phyloP scores from a whole-genome alignment of 2,113 vertebrate genomes.

The Ammospiza caudacuta region DNA sequence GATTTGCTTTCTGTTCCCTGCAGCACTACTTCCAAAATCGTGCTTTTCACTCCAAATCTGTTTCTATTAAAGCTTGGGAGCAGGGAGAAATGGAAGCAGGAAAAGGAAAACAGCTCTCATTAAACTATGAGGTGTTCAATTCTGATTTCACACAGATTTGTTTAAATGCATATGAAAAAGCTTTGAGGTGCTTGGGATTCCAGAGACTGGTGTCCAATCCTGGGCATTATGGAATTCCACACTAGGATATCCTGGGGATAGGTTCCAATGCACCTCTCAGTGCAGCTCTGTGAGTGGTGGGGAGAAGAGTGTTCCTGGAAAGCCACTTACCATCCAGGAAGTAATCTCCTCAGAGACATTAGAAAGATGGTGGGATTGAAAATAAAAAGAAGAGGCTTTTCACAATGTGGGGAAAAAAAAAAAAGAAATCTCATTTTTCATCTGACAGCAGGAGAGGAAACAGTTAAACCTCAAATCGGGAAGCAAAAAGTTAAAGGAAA shows the following conservation, averaged over 20 bases:
- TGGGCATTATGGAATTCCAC: background rate
- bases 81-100: background rate
- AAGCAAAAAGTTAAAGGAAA: slow-evolving; percentile 68
- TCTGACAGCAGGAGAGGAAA: slow-evolving; percentile 14
- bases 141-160: background rate
- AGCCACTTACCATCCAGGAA: background rate
- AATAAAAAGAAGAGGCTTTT: background rate
- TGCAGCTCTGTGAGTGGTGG: background rate
- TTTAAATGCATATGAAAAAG: background rate
- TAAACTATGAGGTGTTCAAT: background rate
- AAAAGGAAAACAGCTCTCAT: rapidly evolving
- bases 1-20: background rate
- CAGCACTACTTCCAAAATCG: background rate
- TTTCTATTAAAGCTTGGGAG: background rate
- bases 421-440: background rate
- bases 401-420: rapidly evolving
- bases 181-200: background rate
- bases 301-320: background rate
- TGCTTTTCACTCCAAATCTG: background rate
- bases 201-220: too few relatives aligned
- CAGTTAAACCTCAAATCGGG: slow-evolving; percentile 73
- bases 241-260: too few relatives aligned
- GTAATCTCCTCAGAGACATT: background rate
- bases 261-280: rapidly evolving
- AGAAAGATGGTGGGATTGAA: background rate